These are phyloP conservation scores for Steinernema scapterisci DNA, from an alignment of 2,888 invertebrate species.

Conservation along the genomic window DNA sequence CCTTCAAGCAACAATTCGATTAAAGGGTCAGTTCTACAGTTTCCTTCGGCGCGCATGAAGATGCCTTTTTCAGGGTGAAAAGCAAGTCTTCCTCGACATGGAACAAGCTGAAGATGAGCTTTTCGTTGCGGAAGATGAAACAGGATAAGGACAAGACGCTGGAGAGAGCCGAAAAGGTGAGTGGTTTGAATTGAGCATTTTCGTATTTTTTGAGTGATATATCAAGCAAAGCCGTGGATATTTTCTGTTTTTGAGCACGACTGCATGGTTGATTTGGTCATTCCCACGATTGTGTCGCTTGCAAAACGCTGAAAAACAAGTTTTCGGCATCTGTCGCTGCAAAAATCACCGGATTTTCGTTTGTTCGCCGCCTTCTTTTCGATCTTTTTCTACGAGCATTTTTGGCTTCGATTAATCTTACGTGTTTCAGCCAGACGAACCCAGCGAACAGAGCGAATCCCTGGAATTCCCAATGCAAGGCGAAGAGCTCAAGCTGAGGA, in stretches of 20 bases:
- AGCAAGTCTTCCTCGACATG: slow-evolving; percentile 4
- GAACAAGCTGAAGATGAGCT: slow-evolving; percentile 15
- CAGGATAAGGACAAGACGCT: slow-evolving; percentile 34
- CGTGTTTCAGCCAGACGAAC: background rate
- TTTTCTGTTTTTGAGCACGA: no score
- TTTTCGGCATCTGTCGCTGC: no score
- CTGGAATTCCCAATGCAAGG: background rate
- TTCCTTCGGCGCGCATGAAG: background rate
- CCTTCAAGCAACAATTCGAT: background rate
- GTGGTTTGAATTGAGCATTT: no score
- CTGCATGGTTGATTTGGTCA: no score
- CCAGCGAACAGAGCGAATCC: background rate
- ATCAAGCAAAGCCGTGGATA: no score
- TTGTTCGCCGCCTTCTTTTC: no score
- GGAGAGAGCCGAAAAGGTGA: slow-evolving; percentile 5
- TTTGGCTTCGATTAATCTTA: background rate
- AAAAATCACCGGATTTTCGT: no score
- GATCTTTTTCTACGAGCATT: no score
- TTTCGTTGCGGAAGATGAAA: slow-evolving; percentile 41
- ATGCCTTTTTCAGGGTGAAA: background rate
- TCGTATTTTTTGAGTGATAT: no score
- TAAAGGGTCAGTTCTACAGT: background rate
- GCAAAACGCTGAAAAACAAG: no score
- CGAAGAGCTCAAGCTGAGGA: background rate
- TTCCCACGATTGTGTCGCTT: background rate